Percentiles rank a stretch among this genome's conserved stretches.
phyloP scores from a whole-genome alignment of 2,797 vertebrate genomes.

The Podarcis siculus region DNA sequence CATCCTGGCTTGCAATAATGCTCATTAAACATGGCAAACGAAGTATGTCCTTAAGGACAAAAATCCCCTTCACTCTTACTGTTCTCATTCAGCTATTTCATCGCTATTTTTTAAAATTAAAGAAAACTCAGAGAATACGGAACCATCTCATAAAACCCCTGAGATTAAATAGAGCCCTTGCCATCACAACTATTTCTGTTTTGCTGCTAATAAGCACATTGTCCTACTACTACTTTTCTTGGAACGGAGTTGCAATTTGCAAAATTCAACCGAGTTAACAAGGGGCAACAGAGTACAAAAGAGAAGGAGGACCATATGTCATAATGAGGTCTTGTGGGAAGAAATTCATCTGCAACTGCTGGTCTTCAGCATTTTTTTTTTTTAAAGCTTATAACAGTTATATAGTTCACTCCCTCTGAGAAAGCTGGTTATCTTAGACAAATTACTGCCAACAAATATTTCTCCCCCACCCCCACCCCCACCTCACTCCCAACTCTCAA shows the following conservation, averaged over 20 bases:
- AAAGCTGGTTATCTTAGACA: constrained; percentile 51
- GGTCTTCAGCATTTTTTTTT: background rate
- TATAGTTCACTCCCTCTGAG: constrained; percentile 27
- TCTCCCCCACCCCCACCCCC: background rate
- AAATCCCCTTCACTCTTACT: background rate
- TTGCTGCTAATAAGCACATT: background rate
- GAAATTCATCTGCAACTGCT: constrained; percentile 21
- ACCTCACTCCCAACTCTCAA: background rate
- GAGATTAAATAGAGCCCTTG: background rate
- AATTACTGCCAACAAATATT: constrained; percentile 27
- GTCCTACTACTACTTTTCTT: constrained; percentile 25
- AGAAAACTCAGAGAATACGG: background rate
- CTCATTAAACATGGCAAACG: background rate
- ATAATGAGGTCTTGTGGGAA: constrained; percentile 16
- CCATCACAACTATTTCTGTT: constrained; percentile 26
- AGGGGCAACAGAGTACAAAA: constrained; percentile 2
- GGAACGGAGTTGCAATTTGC: constrained; percentile 17
- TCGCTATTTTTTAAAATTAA: background rate
- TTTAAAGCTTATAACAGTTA: constrained; percentile 15
- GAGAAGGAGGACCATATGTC: constrained; percentile 8
- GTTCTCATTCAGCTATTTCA: background rate
- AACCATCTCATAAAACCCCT: background rate
- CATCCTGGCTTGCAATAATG: background rate
- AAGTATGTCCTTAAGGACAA: background rate
- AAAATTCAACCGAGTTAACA: constrained; percentile 38